These are phyloP conservation scores for Sminthurinus aureus DNA, from an alignment of 2,888 invertebrate genomes.

Conservation along the genomic window DNA sequence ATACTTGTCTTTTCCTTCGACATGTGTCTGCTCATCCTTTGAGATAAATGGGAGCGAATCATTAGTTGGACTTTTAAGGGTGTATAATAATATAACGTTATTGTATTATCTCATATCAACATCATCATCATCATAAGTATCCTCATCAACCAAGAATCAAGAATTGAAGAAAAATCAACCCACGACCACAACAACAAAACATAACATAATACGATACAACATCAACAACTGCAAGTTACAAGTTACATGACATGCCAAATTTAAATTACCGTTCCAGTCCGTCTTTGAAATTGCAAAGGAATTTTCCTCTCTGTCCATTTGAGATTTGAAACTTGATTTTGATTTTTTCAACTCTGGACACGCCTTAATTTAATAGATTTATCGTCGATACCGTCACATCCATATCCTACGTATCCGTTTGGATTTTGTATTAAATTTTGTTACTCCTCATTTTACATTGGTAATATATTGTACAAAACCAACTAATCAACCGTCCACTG, in stretches of 20 bases:
- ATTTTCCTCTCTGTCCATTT: slow-evolving; percentile 11
- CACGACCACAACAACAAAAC: no score
- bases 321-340: slow-evolving; percentile 1
- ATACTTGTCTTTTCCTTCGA: no score
- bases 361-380: slow-evolving; percentile 20
- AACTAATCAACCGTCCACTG: no score
- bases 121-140: neutral
- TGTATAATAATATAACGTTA: neutral
- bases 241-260: neutral
- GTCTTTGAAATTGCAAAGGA: neutral
- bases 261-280: neutral
- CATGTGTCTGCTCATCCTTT: no score
- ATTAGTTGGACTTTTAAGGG: slow-evolving; percentile 8
- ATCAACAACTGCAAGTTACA: neutral
- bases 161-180: no score
- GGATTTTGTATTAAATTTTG: no score
- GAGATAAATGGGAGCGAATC: neutral
- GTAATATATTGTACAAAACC: no score
- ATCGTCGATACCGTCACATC: neutral
- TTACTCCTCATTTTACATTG: no score
- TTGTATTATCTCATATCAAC: no score
- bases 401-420: no score
- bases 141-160: neutral
- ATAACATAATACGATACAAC: no score
- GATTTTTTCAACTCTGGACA: neutral